Evolutionary conservation across 2,797 vertebrate genomes (phyloP).

Genomic region (Gorsachius magnificus): DNA sequence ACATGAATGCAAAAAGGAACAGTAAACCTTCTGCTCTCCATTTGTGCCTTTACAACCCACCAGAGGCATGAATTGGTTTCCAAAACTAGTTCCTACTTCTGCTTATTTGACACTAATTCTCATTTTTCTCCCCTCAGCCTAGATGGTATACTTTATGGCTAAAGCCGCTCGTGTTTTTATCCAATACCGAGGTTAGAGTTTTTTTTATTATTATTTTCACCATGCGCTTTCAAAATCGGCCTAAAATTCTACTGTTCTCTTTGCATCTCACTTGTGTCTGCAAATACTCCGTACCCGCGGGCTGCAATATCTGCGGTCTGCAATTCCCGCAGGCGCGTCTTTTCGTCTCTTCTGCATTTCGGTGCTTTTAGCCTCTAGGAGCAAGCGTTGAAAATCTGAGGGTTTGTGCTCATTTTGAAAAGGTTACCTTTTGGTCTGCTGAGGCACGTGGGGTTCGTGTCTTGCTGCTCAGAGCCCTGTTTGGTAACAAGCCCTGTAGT

Average conservation of each 20-base stretch:
- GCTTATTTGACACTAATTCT: not conserved
- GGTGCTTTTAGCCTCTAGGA: not conserved
- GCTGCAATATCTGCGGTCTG: not conserved
- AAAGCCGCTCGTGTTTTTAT: not conserved
- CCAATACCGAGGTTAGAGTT: not conserved
- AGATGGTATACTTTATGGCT: not conserved
- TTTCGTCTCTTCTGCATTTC: not conserved
- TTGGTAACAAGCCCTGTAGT: not conserved
- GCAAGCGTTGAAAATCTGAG: not conserved
- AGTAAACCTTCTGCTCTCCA: not conserved
- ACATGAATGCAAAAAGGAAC: not conserved
- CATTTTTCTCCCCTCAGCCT: not conserved
- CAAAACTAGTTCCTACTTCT: not conserved
- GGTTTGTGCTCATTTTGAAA: not conserved
- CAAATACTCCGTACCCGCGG: rapidly evolving
- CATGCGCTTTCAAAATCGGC: not conserved
- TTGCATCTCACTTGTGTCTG: not conserved
- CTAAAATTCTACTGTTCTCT: not conserved
- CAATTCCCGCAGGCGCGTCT: not conserved
- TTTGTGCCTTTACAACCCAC: not conserved
- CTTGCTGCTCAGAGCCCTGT: not conserved
- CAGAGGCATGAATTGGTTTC: not conserved
- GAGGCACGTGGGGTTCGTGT: rapidly evolving
- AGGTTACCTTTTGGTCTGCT: not conserved
- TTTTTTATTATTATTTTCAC: constrained; percentile 13